phyloP scores from a whole-genome alignment of 2,888 invertebrate species.

The Macroteleia sp. region DNA sequence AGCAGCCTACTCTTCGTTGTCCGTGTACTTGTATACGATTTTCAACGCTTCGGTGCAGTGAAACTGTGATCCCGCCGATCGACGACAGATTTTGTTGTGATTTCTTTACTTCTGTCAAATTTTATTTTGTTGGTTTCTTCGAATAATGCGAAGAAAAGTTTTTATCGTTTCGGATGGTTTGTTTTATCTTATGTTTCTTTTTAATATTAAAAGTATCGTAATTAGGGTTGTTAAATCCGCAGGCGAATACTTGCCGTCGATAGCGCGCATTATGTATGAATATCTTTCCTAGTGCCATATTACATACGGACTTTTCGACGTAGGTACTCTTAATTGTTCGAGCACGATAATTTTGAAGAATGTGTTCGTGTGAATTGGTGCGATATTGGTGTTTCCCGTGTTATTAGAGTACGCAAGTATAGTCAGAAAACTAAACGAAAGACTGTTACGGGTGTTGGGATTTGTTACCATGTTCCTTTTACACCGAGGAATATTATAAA shows the following conservation, averaged over 20 bases:
- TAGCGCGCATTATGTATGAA: not conserved
- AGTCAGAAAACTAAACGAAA: not conserved
- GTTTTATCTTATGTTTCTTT: not conserved
- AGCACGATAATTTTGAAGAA: not conserved
- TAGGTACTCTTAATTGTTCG: not conserved
- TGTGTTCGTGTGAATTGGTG: not conserved
- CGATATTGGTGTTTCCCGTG: not conserved
- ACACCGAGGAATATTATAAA: not conserved
- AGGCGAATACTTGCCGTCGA: not conserved
- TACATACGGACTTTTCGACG: constrained; percentile 3
- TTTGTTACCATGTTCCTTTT: constrained; percentile 1
- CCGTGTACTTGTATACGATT: constrained; percentile 15
- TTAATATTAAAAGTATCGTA: no score
- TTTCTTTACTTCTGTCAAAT: constrained; percentile 19
- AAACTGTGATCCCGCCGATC: constrained; percentile 45
- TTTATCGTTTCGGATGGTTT: constrained; percentile 1
- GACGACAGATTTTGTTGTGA: constrained; percentile 9
- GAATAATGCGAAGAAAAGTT: not conserved
- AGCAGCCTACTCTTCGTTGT: not conserved
- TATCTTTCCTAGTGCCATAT: constrained; percentile 38
- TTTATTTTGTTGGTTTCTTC: constrained; percentile 20
- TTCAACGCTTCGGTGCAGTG: constrained; percentile 36
- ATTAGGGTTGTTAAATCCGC: no score
- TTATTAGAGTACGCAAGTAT: not conserved
- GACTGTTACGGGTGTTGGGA: not conserved